Evolutionary conservation across 2,888 invertebrate genomes (phyloP).

Genomic region (Sesia bembeciformis): DNA sequence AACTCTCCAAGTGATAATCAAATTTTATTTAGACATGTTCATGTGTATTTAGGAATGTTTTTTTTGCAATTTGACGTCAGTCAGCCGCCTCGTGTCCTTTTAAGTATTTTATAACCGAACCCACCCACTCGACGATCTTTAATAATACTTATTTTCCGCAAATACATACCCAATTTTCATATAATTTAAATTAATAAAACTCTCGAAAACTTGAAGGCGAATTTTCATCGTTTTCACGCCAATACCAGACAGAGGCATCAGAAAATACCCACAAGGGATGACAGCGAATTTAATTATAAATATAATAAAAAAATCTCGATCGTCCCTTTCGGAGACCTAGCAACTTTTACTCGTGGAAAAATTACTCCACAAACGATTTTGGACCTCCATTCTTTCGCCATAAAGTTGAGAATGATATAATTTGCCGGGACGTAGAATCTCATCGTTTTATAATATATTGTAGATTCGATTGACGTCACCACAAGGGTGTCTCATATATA

Average conservation of each 20-base stretch:
- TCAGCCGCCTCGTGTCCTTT: too few relatives aligned
- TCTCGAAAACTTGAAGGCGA: constrained; percentile 39
- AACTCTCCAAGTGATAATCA: too few relatives aligned
- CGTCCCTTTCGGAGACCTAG: constrained; percentile 56
- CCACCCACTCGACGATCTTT: too few relatives aligned
- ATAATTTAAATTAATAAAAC: constrained; percentile 44
- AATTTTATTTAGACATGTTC: too few relatives aligned
- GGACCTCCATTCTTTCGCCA: constrained; percentile 27
- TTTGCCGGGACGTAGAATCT: constrained; percentile 19
- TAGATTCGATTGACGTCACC: constrained; percentile 60
- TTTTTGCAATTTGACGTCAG: too few relatives aligned
- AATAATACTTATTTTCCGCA: too few relatives aligned
- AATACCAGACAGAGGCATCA: constrained; percentile 61
- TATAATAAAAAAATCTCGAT: constrained; percentile 65
- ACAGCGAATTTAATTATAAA: constrained; percentile 73
- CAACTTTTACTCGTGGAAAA: constrained; percentile 21
- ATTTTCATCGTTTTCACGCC: constrained; percentile 57
- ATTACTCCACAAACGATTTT: constrained; percentile 35
- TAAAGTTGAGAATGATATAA: constrained; percentile 14
- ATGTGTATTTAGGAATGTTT: too few relatives aligned
- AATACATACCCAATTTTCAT: background rate
- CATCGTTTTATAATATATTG: constrained; percentile 55
- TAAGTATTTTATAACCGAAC: too few relatives aligned
- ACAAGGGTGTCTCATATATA: constrained; percentile 59
- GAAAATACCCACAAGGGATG: constrained; percentile 56